These are phyloP conservation scores for Triplophysa tibetana DNA, from an alignment of 2,113 vertebrate species.

Conservation along the genomic window DNA sequence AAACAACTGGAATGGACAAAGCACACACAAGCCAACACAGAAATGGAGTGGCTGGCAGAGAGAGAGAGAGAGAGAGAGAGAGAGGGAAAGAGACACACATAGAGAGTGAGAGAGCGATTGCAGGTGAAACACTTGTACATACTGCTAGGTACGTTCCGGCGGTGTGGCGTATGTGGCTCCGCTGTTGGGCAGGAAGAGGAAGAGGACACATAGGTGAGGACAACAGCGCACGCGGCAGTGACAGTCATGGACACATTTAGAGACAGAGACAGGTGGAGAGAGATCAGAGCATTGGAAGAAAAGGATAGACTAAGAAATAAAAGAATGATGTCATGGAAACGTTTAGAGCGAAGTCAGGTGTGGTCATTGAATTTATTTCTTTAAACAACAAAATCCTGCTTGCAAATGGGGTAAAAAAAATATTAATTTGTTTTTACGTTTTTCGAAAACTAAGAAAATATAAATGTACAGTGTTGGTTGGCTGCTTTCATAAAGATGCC, in stretches of 20 bases:
- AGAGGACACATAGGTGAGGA: conserved; percentile 81
- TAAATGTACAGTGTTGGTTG: too few species aligned
- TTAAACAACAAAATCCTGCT: too few species aligned
- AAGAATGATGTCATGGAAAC: neutral
- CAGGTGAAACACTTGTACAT: conserved; percentile 82
- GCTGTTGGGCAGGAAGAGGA: conserved; percentile 81
- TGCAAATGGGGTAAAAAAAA: too few species aligned
- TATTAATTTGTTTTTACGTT: too few species aligned
- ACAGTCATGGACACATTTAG: conserved; percentile 65
- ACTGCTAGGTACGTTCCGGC: conserved; percentile 90
- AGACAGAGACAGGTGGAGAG: conserved; percentile 53
- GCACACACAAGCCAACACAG: conserved; percentile 61
- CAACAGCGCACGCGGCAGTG: conserved; percentile 74
- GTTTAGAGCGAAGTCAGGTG: neutral
- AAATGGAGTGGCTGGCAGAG: conserved; percentile 48
- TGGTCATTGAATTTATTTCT: neutral
- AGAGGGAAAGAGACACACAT: conserved; percentile 18
- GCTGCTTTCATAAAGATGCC: too few species aligned
- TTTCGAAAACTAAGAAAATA: too few species aligned
- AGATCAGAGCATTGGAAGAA: conserved; percentile 4
- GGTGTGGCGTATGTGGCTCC: conserved; percentile 83
- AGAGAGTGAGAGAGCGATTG: conserved; percentile 39
- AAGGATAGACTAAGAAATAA: neutral
- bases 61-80: conserved; percentile 19
- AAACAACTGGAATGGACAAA: conserved; percentile 54